These are phyloP conservation scores for Chirona hameri DNA, from an alignment of 2,888 invertebrate genomes.

Conservation along the genomic window DNA sequence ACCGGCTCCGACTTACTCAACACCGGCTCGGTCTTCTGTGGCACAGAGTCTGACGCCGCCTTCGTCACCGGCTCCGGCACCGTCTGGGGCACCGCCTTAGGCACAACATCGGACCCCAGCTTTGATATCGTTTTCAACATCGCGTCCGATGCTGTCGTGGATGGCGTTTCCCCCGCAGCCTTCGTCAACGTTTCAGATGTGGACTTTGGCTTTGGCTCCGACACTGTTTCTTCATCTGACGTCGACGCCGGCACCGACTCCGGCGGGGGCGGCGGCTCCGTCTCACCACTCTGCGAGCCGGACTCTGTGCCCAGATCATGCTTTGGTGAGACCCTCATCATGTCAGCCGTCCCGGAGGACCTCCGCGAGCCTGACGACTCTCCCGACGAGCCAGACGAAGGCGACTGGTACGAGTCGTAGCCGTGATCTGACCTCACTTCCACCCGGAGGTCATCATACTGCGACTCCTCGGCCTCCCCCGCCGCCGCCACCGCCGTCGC, in stretches of 20 bases:
- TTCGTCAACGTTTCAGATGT: neutral
- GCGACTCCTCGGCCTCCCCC: neutral
- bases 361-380: neutral
- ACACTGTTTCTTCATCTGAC: neutral
- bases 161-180: too few species aligned
- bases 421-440: neutral
- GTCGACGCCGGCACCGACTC: too few species aligned
- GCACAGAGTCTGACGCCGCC: too few species aligned
- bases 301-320: neutral
- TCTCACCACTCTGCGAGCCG: neutral
- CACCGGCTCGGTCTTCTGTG: too few species aligned
- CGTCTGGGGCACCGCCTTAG: too few species aligned
- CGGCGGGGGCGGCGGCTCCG: neutral
- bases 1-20: neutral
- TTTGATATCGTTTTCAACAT: too few species aligned
- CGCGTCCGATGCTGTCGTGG: too few species aligned
- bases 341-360: too few species aligned
- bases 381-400: neutral
- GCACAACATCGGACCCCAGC: too few species aligned
- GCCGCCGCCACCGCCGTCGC: neutral
- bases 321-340: too few species aligned
- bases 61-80: too few species aligned
- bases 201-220: neutral
- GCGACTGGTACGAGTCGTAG: conserved; percentile 22
- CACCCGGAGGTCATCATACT: neutral